Base-by-base conservation (phyloP, 2,797 vertebrate genomes). In the Melanotaenia maccullochi region DNA sequence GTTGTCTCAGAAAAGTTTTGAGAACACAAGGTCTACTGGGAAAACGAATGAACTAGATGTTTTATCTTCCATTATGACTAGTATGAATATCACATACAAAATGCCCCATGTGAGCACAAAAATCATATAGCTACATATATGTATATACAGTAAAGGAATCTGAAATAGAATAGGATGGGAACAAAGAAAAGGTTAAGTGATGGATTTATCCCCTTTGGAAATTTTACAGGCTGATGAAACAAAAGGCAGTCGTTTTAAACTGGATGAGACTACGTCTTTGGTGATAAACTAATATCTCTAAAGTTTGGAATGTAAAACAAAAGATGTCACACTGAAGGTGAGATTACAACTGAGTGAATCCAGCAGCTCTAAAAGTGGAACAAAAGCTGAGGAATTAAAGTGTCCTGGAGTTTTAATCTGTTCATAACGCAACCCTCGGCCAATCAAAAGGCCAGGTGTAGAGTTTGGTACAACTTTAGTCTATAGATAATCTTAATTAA, bases 21-120 rank as follows among this genome's bases (percentile, higher is more conserved):
- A 44, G 83, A 25, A 87, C 63, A 75, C 55, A 51, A 78, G 40
- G 13, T 86, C 73, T 92, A 87, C 89, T 85, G 84, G 86, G 92
- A 89, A 85, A 85, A 90, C 79, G 83, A 88, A 77, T 36, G 18
- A 84, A 85, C 81, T 87, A 79, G 30, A 83, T 83, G 60, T 78
- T 67, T 61, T 64, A 87, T 93, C 85, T 76, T 81, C 81, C 73
- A 75, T 85, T 75, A 82, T 79, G 84, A 68, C 90, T 91, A 87
- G 69, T 87, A 91, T 93, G 88, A 93, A 90, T 87, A 93, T 92
- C 90, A 91, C 92, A 92, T 91, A 93, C 87, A 89, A 85, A 89
- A 91, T 85, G 89, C 82, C 86, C 90, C 72, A 82, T 79, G 67
- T 80, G 92, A 90, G 87, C 91, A 91, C 83, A 89, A 87, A 56